These are phyloP conservation scores for Phyllopteryx taeniolatus DNA, from an alignment of 2,113 vertebrate genomes.

Conservation along the genomic window DNA sequence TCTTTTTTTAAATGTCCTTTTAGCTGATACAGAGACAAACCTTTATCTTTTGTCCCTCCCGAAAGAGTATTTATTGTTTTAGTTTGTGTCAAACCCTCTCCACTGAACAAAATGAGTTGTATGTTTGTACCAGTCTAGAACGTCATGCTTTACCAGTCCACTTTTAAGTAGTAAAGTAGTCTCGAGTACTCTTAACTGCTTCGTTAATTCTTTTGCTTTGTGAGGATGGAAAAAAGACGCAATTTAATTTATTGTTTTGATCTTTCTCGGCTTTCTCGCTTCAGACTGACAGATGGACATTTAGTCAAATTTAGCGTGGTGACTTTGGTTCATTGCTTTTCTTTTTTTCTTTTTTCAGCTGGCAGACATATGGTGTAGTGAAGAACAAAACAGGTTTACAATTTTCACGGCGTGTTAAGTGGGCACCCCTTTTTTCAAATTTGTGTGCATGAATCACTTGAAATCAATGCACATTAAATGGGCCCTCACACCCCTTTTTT, in stretches of 20 bases:
- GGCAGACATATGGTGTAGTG: not conserved
- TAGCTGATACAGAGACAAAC: constrained; percentile 61
- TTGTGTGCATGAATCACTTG: not conserved
- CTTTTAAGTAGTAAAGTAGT: constrained; percentile 64
- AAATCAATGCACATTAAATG: not conserved
- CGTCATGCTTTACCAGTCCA: constrained; percentile 61
- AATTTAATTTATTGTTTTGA: constrained; percentile 65
- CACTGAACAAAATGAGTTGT: constrained; percentile 62
- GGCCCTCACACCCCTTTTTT: not conserved
- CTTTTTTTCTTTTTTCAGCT: constrained; percentile 29
- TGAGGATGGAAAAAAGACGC: constrained; percentile 9
- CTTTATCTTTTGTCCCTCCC: constrained; percentile 60
- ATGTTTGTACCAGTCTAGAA: constrained; percentile 62
- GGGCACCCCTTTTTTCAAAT: constrained; percentile 10
- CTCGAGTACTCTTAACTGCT: constrained; percentile 49
- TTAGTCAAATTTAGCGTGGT: constrained; percentile 49
- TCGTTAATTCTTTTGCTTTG: constrained; percentile 40
- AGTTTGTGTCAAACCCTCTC: constrained; percentile 63
- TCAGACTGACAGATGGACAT: constrained; percentile 43
- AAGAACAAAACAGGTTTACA: constrained; percentile 22
- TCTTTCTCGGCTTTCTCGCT: constrained; percentile 49
- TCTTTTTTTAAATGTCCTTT: constrained; percentile 49
- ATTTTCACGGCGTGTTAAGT: constrained; percentile 13
- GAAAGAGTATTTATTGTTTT: constrained; percentile 76
- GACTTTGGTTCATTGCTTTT: constrained; percentile 32